Evolutionary conservation across 1,140 invertebrate species (phyloP), one percentile per base, ranked within the genome.

Genomic region (Dendrolimus kikuchii): DNA sequence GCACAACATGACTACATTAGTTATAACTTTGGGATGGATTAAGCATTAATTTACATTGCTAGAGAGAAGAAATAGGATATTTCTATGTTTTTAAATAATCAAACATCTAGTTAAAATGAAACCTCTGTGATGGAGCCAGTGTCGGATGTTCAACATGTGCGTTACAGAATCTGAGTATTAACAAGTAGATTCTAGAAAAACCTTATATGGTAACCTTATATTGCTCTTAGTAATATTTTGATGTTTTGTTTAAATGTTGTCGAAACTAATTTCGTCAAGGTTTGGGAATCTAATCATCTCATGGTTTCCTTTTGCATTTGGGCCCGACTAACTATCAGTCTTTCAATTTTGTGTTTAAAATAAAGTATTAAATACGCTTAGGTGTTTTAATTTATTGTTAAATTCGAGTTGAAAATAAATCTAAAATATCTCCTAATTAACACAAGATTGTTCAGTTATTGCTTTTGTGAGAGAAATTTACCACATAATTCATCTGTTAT

Each of bases 271-370:
- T 78, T 77, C 59, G 66, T 77, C 70, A 74, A 72, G 69, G 70
- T 76, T 77, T 77, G 69, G 79, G 64, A 80, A 74, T 74, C 70
- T 68, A 66, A 69, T 59, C 62, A 70, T 69, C 70, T 53, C 59
- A 60, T 54, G 60, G 65, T 82, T 77, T 71, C 74, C 68, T 57
- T 77, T 71, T 68, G 66, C 67, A 68, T 80, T 81, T 77, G 76
- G 74, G 67, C 74, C 78, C 70, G 79, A 72, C 78, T 75, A 81
- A 80, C 65, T 80, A 68, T 83, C 71, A 73, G 66, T 85, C 80
- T 79, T 86, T 80, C 81, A 81, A 81, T 77, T 85, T 86, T 85
- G 82, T 84, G 82, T 86, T 86, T 86, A 63, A 77, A 85, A 86
- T 86, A 86, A 86, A 85, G 72, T 68, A 67, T 75, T 76, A 70